Percentiles rank a stretch among this genome's conserved stretches.
These are phyloP conservation scores for Diaprepes abbreviatus DNA, from an alignment of 2,888 invertebrate genomes.

Conservation along the genomic window DNA sequence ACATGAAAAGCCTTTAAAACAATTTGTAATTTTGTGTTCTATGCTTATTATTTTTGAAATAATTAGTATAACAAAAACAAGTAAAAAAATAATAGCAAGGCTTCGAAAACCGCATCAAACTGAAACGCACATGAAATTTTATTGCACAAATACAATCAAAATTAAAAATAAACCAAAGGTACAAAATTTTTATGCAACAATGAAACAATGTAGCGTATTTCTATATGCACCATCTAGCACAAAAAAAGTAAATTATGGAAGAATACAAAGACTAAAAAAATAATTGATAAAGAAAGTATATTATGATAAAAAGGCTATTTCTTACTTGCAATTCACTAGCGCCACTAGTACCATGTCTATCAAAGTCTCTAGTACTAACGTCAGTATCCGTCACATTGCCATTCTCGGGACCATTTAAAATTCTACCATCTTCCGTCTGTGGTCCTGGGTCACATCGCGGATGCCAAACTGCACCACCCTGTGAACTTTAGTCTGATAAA, in stretches of 20 bases:
- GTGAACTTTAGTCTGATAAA: no score
- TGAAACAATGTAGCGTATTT: not conserved
- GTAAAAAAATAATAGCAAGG: no score
- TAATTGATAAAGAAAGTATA: no score
- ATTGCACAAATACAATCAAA: slow-evolving; percentile 32
- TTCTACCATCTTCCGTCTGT: slow-evolving; percentile 73
- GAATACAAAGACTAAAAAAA: slow-evolving; percentile 23
- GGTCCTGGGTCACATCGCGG: slow-evolving; percentile 95
- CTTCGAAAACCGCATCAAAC: no score
- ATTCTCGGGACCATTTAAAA: slow-evolving; percentile 72
- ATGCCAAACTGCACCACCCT: slow-evolving; percentile 90
- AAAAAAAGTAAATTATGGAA: slow-evolving; percentile 8
- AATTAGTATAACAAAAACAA: no score
- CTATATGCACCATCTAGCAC: not conserved
- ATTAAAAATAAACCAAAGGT: slow-evolving; percentile 50
- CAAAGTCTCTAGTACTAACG: slow-evolving; percentile 73
- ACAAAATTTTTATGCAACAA: slow-evolving; percentile 4
- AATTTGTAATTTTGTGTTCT: no score
- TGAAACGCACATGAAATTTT: no score
- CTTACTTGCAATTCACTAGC: slow-evolving; percentile 85
- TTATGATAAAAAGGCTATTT: slow-evolving; percentile 32
- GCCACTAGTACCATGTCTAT: slow-evolving; percentile 84
- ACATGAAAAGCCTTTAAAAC: no score
- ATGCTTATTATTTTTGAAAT: no score
- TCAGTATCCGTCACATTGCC: slow-evolving; percentile 78